Evolutionary conservation across 2,888 invertebrate species (phyloP).

Genomic region (Cheilosia impressa): DNA sequence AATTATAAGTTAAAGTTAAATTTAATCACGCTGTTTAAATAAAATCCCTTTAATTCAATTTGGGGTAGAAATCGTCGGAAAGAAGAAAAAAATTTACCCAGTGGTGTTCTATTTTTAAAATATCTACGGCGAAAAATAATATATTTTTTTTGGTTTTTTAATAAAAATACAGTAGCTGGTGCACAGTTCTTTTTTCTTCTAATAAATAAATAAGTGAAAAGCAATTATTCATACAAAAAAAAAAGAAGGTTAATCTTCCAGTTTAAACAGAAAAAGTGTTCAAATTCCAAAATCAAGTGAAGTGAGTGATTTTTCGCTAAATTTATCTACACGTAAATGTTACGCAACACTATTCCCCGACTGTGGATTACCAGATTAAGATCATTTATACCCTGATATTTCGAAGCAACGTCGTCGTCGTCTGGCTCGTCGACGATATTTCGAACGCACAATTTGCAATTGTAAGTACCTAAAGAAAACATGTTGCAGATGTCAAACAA

Average conservation of each 20-base stretch:
- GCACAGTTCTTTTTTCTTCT: not conserved
- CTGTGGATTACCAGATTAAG: slow-evolving; percentile 63
- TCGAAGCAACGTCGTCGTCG: slow-evolving; percentile 34
- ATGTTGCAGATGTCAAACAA: slow-evolving; percentile 48
- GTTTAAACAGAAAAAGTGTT: slow-evolving; percentile 17
- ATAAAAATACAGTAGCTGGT: slow-evolving; percentile 1
- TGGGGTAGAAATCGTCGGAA: not conserved
- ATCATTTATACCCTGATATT: slow-evolving; percentile 71
- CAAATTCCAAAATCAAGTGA: slow-evolving; percentile 20
- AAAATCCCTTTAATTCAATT: slow-evolving; percentile 15
- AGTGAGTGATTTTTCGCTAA: slow-evolving; percentile 47
- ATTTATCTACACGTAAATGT: slow-evolving; percentile 69
- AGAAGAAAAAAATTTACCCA: slow-evolving; percentile 26
- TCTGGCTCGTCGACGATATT: slow-evolving; percentile 20
- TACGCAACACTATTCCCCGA: slow-evolving; percentile 64
- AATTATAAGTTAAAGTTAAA: slow-evolving; percentile 16
- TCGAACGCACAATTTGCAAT: slow-evolving; percentile 62
- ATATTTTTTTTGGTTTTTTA: not conserved
- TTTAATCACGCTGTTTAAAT: not conserved
- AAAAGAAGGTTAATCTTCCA: not conserved
- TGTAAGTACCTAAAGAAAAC: slow-evolving; percentile 55
- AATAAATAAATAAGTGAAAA: slow-evolving; percentile 9
- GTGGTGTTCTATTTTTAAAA: slow-evolving; percentile 65
- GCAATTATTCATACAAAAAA: slow-evolving; percentile 3
- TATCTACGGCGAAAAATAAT: slow-evolving; percentile 24